Conservation (phyloP, 2,797 vertebrate genomes). For the Hippoglossus hippoglossus region DNA sequence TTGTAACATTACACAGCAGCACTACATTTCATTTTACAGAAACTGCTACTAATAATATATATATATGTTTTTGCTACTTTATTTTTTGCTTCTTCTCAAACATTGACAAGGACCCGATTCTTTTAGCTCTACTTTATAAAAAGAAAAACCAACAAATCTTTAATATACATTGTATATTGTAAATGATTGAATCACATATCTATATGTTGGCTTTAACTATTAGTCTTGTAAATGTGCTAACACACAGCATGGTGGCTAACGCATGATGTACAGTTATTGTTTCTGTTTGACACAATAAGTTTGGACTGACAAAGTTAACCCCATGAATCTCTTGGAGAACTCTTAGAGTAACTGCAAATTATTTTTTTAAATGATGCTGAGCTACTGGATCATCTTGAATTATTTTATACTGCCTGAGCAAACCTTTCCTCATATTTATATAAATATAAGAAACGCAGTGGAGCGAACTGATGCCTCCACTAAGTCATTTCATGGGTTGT, state of each 20-base stretch:
- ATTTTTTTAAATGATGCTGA: conserved; percentile 11
- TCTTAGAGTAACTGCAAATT: conserved; percentile 49
- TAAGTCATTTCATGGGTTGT: conserved; percentile 15
- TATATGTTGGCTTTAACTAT: conserved; percentile 33
- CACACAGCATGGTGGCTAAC: conserved; percentile 12
- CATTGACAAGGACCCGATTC: conserved; percentile 24
- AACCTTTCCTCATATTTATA: conserved; percentile 28
- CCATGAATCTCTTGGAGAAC: conserved; percentile 40
- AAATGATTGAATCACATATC: conserved; percentile 27
- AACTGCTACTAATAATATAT: not conserved
- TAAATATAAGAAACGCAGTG: not conserved
- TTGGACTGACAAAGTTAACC: conserved; percentile 36
- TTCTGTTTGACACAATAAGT: conserved; percentile 40
- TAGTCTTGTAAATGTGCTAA: conserved; percentile 32
- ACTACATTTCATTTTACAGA: not conserved
- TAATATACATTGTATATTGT: conserved; percentile 29
- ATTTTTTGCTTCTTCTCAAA: conserved; percentile 18
- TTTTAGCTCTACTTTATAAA: conserved; percentile 37
- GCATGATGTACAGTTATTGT: conserved; percentile 39
- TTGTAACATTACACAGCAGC: conserved; percentile 49
- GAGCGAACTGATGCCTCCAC: conserved; percentile 11
- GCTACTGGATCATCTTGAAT: conserved; percentile 51
- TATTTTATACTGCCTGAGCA: conserved; percentile 38
- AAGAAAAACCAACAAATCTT: conserved; percentile 22
- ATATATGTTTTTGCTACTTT: not conserved